Conservation (phyloP, 2,113 vertebrate species). For the Panthera leo region DNA sequence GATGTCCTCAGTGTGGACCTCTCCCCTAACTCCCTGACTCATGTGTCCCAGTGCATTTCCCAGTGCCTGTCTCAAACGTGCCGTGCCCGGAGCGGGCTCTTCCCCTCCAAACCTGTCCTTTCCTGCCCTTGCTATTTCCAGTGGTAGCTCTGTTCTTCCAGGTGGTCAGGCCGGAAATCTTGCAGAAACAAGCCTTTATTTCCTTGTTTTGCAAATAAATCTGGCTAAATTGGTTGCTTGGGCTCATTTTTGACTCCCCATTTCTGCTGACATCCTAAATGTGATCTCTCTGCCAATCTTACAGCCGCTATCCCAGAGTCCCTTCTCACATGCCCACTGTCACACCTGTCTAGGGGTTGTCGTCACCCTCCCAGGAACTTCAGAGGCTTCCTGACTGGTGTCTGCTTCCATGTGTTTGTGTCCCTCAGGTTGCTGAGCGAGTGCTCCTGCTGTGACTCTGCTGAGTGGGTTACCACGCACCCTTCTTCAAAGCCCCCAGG, state of each 20-base stretch:
- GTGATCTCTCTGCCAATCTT: not conserved
- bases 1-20: not conserved
- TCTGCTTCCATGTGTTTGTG: not conserved
- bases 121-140: not conserved
- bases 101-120: not conserved
- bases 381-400: not conserved
- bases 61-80: fast-evolving
- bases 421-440: not conserved
- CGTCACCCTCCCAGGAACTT: too few relatives aligned
- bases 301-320: not conserved
- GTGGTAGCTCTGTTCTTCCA: not conserved
- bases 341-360: too few relatives aligned
- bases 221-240: not conserved
- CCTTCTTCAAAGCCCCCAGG: not conserved
- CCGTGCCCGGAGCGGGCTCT: not conserved
- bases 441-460: not conserved
- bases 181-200: not conserved
- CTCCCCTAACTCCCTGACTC: not conserved
- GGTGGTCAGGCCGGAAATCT: not conserved
- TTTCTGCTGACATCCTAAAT: not conserved
- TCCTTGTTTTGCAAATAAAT: not conserved
- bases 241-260: not conserved
- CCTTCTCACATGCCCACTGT: not conserved
- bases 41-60: not conserved
- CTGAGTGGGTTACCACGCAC: too few relatives aligned